Base-by-base conservation (phyloP, 2,797 vertebrate species). In the Tinamus major region DNA sequence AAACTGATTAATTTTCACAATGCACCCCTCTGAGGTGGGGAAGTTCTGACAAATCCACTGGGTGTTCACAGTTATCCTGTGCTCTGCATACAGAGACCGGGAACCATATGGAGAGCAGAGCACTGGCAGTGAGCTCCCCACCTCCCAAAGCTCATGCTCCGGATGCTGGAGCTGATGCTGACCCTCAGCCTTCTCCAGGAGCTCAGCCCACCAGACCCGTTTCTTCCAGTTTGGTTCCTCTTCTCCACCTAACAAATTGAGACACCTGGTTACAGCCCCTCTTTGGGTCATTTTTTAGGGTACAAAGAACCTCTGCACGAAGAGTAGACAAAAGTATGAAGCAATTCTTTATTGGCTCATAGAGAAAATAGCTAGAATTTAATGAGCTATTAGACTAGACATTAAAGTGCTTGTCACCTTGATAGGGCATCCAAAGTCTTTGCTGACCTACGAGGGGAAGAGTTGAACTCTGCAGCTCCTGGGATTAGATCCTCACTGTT, bases 1-100 rank as follows among this genome's bases (percentile, higher is more conserved):
- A 95, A 96, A 96, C 93, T 95, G 96, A 96, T 95, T 96, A 96
- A 96, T 96, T 96, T 96, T 95, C 96, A 96, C 95, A 95, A 94
- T 95, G 95, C 95, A 95, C 96, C 95, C 92, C 94, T 96, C 95
- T 93, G 94, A 96, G 93, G 79, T 96, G 95, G 95, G 92, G 93
- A 95, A 95, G 93, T 90, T 96, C 93, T 95, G 92, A 96, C 96
- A 95, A 95, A 91, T 95, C 93, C 90, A 71, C 91, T 87, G 95
- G 85, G 89, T 95, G 94, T 95, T 96, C 95, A 89, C 91, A 96
- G 94, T 91, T 95, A 86, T 91, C 94, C 95, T 42, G 85, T 75
- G 87, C 83, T 93, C 87, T 80, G 37, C 31, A 8, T 64, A 55
- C 3, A 2, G 79, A 44, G 79, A 42, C 94, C 94, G 74, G 83